These are phyloP conservation scores for Chionoecetes opilio DNA, from an alignment of 1,140 invertebrate genomes.

Conservation along the genomic window DNA sequence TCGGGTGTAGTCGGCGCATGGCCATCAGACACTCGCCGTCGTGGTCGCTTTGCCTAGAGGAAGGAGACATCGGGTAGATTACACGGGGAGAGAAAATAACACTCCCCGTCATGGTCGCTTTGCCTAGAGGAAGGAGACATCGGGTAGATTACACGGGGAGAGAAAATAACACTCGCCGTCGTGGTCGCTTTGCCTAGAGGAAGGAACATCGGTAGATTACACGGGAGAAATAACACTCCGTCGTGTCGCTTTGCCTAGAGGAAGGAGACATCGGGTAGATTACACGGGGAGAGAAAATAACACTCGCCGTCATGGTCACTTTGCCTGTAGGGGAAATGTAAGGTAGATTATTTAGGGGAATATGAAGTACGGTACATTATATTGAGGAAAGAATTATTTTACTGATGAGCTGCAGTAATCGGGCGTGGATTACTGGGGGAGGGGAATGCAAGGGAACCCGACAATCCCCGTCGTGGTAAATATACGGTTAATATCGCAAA, in stretches of 20 bases:
- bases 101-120: slow-evolving; percentile 79
- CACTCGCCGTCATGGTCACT: slow-evolving; percentile 79
- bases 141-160: too few relatives aligned
- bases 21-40: slow-evolving; percentile 80
- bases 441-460: too few relatives aligned
- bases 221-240: too few relatives aligned
- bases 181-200: slow-evolving; percentile 77
- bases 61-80: not conserved
- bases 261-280: not conserved
- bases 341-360: too few relatives aligned
- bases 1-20: slow-evolving; percentile 80
- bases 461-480: slow-evolving; percentile 79
- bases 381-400: too few relatives aligned
- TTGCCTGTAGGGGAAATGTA: slow-evolving; percentile 75
- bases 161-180: slow-evolving; percentile 79
- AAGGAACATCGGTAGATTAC: not conserved
- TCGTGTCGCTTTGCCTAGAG: slow-evolving; percentile 78
- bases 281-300: too few relatives aligned
- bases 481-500: too few relatives aligned
- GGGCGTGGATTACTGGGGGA: too few relatives aligned
- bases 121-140: slow-evolving; percentile 60
- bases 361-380: not conserved
- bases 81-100: too few relatives aligned
- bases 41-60: slow-evolving; percentile 77
- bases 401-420: slow-evolving; percentile 11